Conservation (phyloP, 2,797 vertebrate species). For the Alosa sapidissima region DNA sequence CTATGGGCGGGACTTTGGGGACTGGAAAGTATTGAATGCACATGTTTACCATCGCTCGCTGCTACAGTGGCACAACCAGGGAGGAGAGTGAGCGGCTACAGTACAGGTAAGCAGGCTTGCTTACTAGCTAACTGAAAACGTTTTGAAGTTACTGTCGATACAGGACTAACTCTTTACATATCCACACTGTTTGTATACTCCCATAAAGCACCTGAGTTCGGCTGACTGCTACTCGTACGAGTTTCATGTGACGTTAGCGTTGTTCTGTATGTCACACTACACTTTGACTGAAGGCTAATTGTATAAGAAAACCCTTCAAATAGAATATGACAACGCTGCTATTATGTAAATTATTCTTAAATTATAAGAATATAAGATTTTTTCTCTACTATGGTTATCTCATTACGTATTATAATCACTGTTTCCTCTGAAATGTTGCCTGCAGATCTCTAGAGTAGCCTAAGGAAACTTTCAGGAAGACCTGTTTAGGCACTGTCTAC, state of each 20-base stretch:
- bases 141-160: background rate
- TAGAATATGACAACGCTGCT: background rate
- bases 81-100: background rate
- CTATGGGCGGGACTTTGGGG: slow-evolving; percentile 63
- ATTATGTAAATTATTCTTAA: too few species aligned
- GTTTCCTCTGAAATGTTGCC: background rate
- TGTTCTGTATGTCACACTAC: background rate
- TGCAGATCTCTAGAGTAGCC: too few species aligned
- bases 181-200: background rate
- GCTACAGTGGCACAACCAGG: slow-evolving; percentile 23
- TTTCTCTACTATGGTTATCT: too few species aligned
- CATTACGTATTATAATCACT: background rate
- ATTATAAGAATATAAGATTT: background rate
- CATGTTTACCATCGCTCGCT: slow-evolving; percentile 68
- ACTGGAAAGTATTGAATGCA: slow-evolving; percentile 62
- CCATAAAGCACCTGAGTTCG: background rate
- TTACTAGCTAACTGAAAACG: background rate
- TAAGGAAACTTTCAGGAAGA: background rate
- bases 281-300: background rate
- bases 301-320: background rate
- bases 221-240: background rate
- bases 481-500: background rate
- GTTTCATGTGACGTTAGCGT: background rate
- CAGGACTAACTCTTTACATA: background rate
- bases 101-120: background rate